Conservation (phyloP, 1,140 invertebrate genomes). For the Piezodorus guildinii region DNA sequence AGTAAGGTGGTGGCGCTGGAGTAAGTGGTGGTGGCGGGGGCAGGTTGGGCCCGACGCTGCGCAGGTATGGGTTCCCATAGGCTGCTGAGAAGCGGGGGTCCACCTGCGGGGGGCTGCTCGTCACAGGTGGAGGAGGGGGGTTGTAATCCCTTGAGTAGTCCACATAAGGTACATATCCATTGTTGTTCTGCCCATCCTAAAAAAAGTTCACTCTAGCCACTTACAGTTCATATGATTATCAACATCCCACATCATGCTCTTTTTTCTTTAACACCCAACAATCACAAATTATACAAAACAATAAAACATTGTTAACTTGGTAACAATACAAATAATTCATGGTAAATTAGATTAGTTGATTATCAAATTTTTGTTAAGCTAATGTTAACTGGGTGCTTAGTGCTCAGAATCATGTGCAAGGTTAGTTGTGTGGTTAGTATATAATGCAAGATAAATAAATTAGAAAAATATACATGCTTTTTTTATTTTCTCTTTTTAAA, state of each 20-base stretch:
- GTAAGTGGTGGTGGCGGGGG: conserved; percentile 64
- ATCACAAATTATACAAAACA: too few relatives aligned
- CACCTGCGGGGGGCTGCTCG: conserved; percentile 38
- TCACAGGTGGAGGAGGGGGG: conserved; percentile 45
- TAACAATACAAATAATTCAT: too few relatives aligned
- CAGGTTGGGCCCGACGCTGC: conserved; percentile 54
- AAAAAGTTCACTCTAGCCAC: conserved; percentile 16
- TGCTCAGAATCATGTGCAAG: conserved; percentile 16
- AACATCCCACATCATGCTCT: conserved; percentile 7
- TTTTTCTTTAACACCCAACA: not conserved
- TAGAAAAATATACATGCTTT: too few relatives aligned
- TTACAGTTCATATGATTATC: not conserved
- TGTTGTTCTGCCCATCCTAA: conserved; percentile 69
- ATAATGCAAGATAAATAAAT: too few relatives aligned
- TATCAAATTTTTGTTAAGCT: not conserved
- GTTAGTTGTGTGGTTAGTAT: not conserved
- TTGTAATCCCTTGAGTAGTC: conserved; percentile 77
- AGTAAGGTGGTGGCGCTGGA: conserved; percentile 10
- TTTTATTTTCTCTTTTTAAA: too few relatives aligned
- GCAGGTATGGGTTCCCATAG: conserved; percentile 77
- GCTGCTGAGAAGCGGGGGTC: conserved; percentile 77
- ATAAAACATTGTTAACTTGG: too few relatives aligned
- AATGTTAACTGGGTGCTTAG: conserved; percentile 23
- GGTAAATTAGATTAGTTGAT: too few relatives aligned
- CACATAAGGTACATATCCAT: conserved; percentile 79